Evolutionary conservation across 2,797 vertebrate genomes (phyloP).

Genomic region (Emydoidea blandingii): DNA sequence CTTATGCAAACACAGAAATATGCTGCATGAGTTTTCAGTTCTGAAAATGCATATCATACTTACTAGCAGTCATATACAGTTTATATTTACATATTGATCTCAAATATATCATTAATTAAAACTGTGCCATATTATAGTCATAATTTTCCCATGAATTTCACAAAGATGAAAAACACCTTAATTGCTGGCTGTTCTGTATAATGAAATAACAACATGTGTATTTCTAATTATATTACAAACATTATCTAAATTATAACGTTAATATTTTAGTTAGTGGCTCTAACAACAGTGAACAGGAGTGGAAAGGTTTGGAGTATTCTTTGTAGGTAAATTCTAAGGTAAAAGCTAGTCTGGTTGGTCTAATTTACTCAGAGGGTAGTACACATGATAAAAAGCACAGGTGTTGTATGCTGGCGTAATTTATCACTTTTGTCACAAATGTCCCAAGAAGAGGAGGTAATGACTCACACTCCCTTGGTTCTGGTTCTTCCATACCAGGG

Average conservation of each 20-base stretch:
- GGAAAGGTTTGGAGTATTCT: conserved; percentile 43
- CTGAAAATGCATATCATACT: conserved; percentile 84
- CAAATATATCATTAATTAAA: conserved; percentile 83
- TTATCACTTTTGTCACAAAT: conserved; percentile 53
- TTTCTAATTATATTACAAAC: conserved; percentile 64
- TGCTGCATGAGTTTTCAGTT: conserved; percentile 84
- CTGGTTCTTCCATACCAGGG: not conserved
- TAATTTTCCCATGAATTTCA: conserved; percentile 81
- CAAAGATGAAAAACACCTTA: conserved; percentile 86
- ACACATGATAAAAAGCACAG: conserved; percentile 35
- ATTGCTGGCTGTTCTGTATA: conserved; percentile 85
- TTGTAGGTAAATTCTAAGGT: conserved; percentile 52
- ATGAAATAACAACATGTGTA: conserved; percentile 74
- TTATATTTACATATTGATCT: conserved; percentile 89
- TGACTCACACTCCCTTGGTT: conserved; percentile 7
- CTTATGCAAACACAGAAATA: conserved; percentile 85
- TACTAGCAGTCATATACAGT: conserved; percentile 88
- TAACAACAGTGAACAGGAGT: conserved; percentile 20
- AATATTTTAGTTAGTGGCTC: conserved; percentile 39
- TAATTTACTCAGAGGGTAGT: conserved; percentile 49
- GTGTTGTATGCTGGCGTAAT: conserved; percentile 11
- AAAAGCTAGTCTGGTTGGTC: conserved; percentile 46
- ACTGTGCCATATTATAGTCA: conserved; percentile 81
- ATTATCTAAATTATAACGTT: conserved; percentile 59
- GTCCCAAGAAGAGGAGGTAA: conserved; percentile 36